Percentiles rank a stretch among this genome's conserved stretches.
Conservation (phyloP, 2,797 vertebrate species). For the Tiaroga cobitis region DNA sequence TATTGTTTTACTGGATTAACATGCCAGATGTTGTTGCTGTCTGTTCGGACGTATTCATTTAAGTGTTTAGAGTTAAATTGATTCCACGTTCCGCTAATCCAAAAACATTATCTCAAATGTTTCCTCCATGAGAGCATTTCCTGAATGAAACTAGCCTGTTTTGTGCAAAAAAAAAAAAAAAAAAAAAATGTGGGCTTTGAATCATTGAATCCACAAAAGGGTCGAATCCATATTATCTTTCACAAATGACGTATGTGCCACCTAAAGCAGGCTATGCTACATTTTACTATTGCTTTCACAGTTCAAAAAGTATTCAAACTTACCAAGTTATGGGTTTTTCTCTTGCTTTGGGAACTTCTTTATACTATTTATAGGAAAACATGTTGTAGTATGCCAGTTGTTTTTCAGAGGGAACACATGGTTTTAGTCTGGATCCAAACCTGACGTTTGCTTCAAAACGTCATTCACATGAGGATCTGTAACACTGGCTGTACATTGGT, state of each 20-base stretch:
- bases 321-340: not conserved
- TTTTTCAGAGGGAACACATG: not conserved
- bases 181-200: not conserved
- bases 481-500: not conserved
- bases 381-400: not conserved
- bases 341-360: not conserved
- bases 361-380: not conserved
- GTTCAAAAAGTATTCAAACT: not conserved
- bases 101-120: not conserved
- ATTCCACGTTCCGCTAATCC: conserved; percentile 5
- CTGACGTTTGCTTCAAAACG: not conserved
- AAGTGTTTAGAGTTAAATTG: conserved; percentile 31
- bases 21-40: conserved; percentile 20
- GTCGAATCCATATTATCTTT: not conserved
- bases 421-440: conserved; percentile 1
- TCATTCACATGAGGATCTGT: not conserved
- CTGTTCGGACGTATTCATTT: conserved; percentile 1
- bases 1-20: conserved; percentile 27
- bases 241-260: not conserved
- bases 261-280: not conserved
- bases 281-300: not conserved
- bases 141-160: conserved; percentile 25
- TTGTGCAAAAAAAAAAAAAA: not conserved
- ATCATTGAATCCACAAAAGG: not conserved
- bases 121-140: conserved; percentile 15